Base-by-base conservation (phyloP, 2,888 invertebrate genomes). In the Lottia gigantea region DNA sequence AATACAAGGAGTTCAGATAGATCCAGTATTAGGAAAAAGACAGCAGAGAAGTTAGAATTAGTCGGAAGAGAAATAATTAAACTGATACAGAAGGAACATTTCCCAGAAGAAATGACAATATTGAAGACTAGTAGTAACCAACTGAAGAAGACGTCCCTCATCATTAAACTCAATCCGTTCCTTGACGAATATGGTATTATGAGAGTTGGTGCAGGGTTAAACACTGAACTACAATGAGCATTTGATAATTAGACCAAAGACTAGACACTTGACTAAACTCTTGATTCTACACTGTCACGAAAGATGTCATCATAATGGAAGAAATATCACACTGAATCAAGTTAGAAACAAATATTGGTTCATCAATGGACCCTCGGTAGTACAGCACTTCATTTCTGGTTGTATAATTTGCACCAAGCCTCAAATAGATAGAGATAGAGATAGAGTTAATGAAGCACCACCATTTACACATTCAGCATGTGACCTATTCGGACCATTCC, bases 331-430 rank as follows among this genome's bases (percentile, higher is more conserved):
- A 3, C 68, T 67, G 1, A 74, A 73, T 70, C 73, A 67, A 62
- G 66, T 82, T 1, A 14, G 80, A 71, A 19, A 68, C 16, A 75
- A 71, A 63, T 79, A 78, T 14, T 86, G 76, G 67, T 87, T 86
- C 85, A 82, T 86, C 4, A 66, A 85, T 1, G 73, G 78, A 7
- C 81, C 77, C 6, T 72, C 79, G 63, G 47, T 77, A 46, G 74
- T 74, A 14, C 80, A 83, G 0, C 70, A 70, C 8, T 47, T 76
- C 0, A 76, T 83, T 4, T 49, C 68, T 7, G 73, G 76, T 0
- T 88, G 88, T 74, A 70, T 83, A 0, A 71, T 26, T 1, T 88
- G 89, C 70, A 70, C 74, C 16, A 76, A 76, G 6, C n/a, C n/a
- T n/a, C n/a, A n/a, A n/a, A n/a, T n/a, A n/a, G n/a, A n/a, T n/a